Evolutionary conservation across 2,888 invertebrate genomes (phyloP), one percentile per base, ranked within the genome.

Genomic region (Ptilodon capucinus): DNA sequence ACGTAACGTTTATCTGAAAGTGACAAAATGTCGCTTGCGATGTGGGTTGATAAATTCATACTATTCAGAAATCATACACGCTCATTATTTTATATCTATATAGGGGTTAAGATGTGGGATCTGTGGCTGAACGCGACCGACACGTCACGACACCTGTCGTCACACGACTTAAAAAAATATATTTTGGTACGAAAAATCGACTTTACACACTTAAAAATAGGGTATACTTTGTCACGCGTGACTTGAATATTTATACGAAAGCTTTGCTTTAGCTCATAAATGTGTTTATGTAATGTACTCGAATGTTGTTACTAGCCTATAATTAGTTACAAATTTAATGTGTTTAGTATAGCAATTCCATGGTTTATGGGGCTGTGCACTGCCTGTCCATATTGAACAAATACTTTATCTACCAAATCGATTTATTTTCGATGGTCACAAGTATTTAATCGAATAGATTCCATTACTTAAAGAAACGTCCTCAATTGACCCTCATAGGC

Each of bases 331-430:
- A 35, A 35, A 30, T 14, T 28, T n/a, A n/a, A 32, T 14, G 32
- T 32, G 14, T 32, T 14, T 32, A 32, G 14, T 13, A 35, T 43
- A 36, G 40, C 35, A 46, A 46, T 54, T 18, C 38, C 38, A 28
- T 46, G 21, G 18, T 30, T 25, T 30, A 30, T 40, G 4, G 13
- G 11, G 7, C 17, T 18, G 35, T 40, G 4, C 4, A 39, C 36
- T 30, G 32, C n/a, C n/a, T n/a, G n/a, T n/a, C n/a, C n/a, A n/a
- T n/a, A n/a, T n/a, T n/a, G n/a, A n/a, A n/a, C n/a, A n/a, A n/a
- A n/a, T n/a, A n/a, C n/a, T n/a, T n/a, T n/a, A n/a, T n/a, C n/a
- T n/a, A n/a, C n/a, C n/a, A n/a, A n/a, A n/a, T n/a, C n/a, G n/a
- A n/a, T n/a, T n/a, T n/a, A n/a, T n/a, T n/a, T n/a, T n/a, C n/a